These are phyloP conservation scores for Chymomyza amoena DNA, from an alignment of 2,888 invertebrate species.

Conservation along the genomic window DNA sequence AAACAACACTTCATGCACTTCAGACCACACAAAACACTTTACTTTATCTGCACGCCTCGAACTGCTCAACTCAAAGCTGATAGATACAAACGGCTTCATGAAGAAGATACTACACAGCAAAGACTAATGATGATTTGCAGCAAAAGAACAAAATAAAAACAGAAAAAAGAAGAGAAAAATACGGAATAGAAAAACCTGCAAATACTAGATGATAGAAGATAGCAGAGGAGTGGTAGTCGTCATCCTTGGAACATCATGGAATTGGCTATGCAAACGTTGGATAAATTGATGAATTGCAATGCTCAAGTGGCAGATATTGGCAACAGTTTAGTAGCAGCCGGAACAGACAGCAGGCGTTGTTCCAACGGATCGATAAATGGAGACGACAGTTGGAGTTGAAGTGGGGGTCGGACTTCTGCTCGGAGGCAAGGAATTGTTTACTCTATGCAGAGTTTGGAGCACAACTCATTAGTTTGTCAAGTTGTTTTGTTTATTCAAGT, in stretches of 20 bases:
- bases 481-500: conserved; percentile 58
- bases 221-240: too few species aligned
- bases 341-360: conserved; percentile 19
- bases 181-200: conserved; percentile 4
- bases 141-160: conserved; percentile 23
- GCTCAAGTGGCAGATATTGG: conserved; percentile 60
- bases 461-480: conserved; percentile 61
- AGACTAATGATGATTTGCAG: conserved; percentile 65
- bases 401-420: not conserved
- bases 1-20: conserved; percentile 51
- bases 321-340: conserved; percentile 67
- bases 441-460: not conserved
- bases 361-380: conserved; percentile 45
- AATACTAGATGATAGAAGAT: not conserved
- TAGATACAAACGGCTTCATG: conserved; percentile 70
- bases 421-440: not conserved
- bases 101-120: conserved; percentile 60
- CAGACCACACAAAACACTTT: conserved; percentile 10
- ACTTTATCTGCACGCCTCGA: conserved; percentile 48
- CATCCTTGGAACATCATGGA: conserved; percentile 39
- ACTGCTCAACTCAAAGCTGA: conserved; percentile 36
- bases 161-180: conserved; percentile 4
- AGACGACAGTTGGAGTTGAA: not conserved
- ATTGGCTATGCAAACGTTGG: conserved; percentile 68
- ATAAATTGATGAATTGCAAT: conserved; percentile 69